Conservation (phyloP, 2,888 invertebrate genomes). For the Thalpophila matura region DNA sequence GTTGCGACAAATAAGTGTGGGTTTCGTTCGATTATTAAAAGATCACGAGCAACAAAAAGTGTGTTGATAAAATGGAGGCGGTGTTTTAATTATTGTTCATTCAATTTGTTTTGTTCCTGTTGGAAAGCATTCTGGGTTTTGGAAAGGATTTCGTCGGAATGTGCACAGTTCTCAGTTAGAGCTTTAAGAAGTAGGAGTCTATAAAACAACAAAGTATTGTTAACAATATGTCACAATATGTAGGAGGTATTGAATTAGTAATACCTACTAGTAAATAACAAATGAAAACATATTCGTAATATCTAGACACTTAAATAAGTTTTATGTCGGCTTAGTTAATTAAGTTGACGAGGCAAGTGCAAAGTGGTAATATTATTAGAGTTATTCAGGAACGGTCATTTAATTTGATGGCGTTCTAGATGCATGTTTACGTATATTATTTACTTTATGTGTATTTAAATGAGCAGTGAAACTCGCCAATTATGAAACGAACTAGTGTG, state of each 20-base stretch:
- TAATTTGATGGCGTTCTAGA: slow-evolving; percentile 19
- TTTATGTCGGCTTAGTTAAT: slow-evolving; percentile 30
- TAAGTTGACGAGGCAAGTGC: slow-evolving; percentile 15
- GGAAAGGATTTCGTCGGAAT: no score
- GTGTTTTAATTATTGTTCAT: slow-evolving; percentile 7
- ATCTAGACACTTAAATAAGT: neutral
- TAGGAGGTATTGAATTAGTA: neutral
- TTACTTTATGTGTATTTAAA: slow-evolving; percentile 29
- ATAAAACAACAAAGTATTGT: neutral
- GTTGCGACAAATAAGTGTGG: slow-evolving; percentile 61
- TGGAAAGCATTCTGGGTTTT: no score
- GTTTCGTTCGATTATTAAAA: slow-evolving; percentile 69
- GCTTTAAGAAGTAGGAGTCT: no score
- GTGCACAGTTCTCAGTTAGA: no score
- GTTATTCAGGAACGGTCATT: slow-evolving; percentile 19
- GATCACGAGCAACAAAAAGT: slow-evolving; percentile 39
- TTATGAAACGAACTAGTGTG: slow-evolving; percentile 7
- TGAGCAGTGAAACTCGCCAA: slow-evolving; percentile 20
- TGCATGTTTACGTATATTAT: slow-evolving; percentile 8
- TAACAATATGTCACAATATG: neutral
- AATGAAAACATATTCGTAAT: slow-evolving; percentile 11
- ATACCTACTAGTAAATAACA: neutral
- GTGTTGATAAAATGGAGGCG: slow-evolving; percentile 34
- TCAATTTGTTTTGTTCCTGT: neutral
- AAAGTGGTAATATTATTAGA: slow-evolving; percentile 17